A percentile compares a stretch with the other conserved stretches of the same genome.
These are phyloP conservation scores for Trididemnum clinides DNA, from an alignment of 23 tunicate species.

Conservation along the genomic window DNA sequence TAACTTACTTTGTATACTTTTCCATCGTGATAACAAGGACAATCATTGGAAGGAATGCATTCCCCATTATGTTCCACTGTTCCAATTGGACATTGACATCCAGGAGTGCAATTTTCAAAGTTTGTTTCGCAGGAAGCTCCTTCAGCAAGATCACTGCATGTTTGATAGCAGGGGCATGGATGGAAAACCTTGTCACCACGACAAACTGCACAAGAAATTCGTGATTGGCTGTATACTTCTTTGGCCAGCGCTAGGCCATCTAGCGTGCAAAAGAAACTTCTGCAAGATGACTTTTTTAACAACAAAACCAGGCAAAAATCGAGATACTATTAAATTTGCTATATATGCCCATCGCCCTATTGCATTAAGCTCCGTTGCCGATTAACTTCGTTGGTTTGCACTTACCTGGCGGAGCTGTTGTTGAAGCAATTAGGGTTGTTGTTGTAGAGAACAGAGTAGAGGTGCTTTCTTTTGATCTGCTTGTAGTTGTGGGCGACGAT, in stretches of 20 bases:
- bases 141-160: constrained; percentile 76
- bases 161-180: constrained; percentile 85
- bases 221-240: too few species aligned
- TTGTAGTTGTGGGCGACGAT: not conserved
- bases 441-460: too few species aligned
- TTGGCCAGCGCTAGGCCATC: too few species aligned
- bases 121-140: not conserved
- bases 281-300: too few species aligned
- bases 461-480: constrained; percentile 4
- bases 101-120: constrained; percentile 34
- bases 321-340: too few species aligned
- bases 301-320: too few species aligned
- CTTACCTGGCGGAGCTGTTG: too few species aligned
- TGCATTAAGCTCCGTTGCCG: too few species aligned
- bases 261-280: too few species aligned
- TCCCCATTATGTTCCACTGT: constrained; percentile 83
- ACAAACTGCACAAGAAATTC: constrained; percentile 65
- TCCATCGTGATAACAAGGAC: constrained; percentile 84
- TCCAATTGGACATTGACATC: constrained; percentile 74
- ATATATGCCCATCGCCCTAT: too few species aligned
- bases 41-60: constrained; percentile 55
- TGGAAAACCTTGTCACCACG: constrained; percentile 52
- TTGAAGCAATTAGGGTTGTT: too few species aligned
- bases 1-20: constrained; percentile 56
- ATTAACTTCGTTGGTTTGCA: too few species aligned